A percentile compares a stretch with the other conserved stretches of the same genome.
These are phyloP conservation scores for Noctua janthe DNA, from an alignment of 2,888 invertebrate genomes.

Conservation along the genomic window DNA sequence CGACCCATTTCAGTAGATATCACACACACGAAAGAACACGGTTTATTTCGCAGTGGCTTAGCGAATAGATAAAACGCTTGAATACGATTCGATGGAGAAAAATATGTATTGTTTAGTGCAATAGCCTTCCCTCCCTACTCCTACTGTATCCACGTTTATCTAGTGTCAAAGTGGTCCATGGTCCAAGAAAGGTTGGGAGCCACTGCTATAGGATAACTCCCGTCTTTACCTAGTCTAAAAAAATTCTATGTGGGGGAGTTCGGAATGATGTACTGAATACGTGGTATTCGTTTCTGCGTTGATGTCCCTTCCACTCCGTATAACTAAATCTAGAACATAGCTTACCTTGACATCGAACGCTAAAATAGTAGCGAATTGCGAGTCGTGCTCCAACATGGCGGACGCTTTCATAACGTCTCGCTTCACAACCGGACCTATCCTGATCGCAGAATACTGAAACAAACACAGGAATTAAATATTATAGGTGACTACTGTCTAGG, in stretches of 20 bases:
- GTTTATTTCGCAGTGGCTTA: neutral
- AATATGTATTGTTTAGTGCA: neutral
- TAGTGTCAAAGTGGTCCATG: too few relatives aligned
- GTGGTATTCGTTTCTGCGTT: neutral
- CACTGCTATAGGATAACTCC: too few relatives aligned
- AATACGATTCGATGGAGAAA: neutral
- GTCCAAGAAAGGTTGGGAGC: too few relatives aligned
- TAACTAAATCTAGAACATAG: neutral
- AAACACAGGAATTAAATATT: constrained; percentile 34
- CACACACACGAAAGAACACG: too few relatives aligned
- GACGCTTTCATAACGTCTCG: constrained; percentile 99
- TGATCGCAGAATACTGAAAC: constrained; percentile 98
- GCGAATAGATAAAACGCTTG: neutral
- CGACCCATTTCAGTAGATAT: neutral
- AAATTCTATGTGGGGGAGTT: too few relatives aligned
- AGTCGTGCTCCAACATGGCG: constrained; percentile 99
- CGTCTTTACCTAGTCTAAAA: too few relatives aligned
- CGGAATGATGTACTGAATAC: neutral
- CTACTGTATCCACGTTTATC: too few relatives aligned
- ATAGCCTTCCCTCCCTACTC: neutral
- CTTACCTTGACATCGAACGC: constrained; percentile 99
- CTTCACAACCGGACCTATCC: constrained; percentile 99
- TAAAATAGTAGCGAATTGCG: constrained; percentile 98
- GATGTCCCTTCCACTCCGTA: neutral
- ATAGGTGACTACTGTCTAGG: neutral